Base-by-base conservation (phyloP, 2,797 vertebrate species). In the Sus cebifrons region DNA sequence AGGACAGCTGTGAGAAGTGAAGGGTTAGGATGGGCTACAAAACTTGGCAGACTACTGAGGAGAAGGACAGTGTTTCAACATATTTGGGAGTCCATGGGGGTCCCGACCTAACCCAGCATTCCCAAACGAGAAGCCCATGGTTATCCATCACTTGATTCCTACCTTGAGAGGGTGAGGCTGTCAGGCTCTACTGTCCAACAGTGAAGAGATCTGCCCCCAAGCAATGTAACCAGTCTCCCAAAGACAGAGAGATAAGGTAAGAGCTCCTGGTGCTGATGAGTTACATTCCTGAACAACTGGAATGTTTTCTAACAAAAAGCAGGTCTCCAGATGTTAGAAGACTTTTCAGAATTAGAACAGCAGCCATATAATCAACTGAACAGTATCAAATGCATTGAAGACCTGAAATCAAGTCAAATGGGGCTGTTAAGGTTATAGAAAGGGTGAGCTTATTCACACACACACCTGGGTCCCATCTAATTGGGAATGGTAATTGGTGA, bases 391-490 rank as follows among this genome's bases (percentile, higher is more conserved):
- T 16, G 40, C 75, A 44, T 13, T 27, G 90, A 92, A 89, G 75
- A 78, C 65, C 93, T 68, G 86, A 71, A 97, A 54, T 92, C 89
- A 68, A 95, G 84, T 96, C 95, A 94, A 78, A 14, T 44, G 21
- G 62, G 64, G 32, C 91, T n/a, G 0, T 64, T 89, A 32, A 86
- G 32, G 14, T 64, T 95, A 67, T n/a, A 95, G 71, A 90, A 54
- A 68, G 74, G 67, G 73, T 94, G 91, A 97, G 93, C 64, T 94
- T 96, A 96, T 91, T 79, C 91, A 67, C 95, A 97, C 36, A 97
- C 36, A 58, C 94, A 95, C 94, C 91, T 97, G 96, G 96, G 68
- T 78, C 90, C 89, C 0, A 0, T 64, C 94, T 97, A 97, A 97
- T 97, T 97, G 93, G 89, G 70, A 86, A 91, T 90, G 40, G 88